Evolutionary conservation across 2,797 vertebrate genomes (phyloP).

Genomic region (Rhynchotus rufescens): DNA sequence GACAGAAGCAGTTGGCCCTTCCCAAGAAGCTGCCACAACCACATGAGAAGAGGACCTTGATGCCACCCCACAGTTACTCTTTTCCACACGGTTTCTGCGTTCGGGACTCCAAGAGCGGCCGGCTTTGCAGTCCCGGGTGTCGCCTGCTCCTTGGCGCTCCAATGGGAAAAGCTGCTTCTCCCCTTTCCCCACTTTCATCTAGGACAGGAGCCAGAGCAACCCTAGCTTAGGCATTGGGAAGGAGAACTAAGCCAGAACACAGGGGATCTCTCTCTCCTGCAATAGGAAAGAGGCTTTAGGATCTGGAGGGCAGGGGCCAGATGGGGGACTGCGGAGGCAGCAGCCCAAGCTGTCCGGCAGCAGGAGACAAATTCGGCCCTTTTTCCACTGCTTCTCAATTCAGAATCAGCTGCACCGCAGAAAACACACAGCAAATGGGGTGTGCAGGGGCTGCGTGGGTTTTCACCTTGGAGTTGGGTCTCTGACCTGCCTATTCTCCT

Average conservation of each 20-base stretch:
- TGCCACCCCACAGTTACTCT: too few species aligned
- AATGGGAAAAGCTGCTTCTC: neutral
- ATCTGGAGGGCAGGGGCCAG: neutral
- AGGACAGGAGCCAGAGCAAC: neutral
- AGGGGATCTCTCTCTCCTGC: fast-evolving
- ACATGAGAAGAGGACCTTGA: neutral
- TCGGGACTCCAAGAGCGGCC: too few species aligned
- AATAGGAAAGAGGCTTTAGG: too few species aligned
- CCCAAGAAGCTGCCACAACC: fast-evolving
- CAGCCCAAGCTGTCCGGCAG: neutral
- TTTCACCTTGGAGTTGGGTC: neutral
- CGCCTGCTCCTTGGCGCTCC: constrained; percentile 20
- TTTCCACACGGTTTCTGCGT: neutral
- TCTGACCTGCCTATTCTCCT: neutral
- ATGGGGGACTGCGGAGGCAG: neutral
- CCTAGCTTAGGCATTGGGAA: neutral
- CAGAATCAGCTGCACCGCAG: fast-evolving
- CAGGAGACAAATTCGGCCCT: neutral
- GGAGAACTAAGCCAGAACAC: neutral
- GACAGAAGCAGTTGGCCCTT: neutral
- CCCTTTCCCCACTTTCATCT: constrained; percentile 48
- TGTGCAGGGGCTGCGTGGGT: neutral
- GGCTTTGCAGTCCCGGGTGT: neutral
- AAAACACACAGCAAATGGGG: neutral
- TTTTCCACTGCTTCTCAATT: neutral